Evolutionary conservation across 2,797 vertebrate genomes (phyloP), one percentile per base, ranked within the genome.

Genomic region (Loriculus beryllinus): DNA sequence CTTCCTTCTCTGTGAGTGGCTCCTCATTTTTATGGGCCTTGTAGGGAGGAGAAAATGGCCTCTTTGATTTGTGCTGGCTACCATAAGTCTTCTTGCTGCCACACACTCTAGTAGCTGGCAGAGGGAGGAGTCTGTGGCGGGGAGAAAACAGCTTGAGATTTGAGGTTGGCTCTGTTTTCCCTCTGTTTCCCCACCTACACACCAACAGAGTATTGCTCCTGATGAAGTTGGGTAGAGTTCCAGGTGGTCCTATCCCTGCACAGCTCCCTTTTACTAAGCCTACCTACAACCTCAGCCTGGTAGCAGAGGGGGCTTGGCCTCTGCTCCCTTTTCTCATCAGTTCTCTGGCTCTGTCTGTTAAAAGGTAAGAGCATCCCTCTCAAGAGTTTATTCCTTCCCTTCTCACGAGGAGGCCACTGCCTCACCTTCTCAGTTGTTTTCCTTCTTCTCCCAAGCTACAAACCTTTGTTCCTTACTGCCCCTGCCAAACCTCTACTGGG

Each of bases 311-410:
- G 84, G 47, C 71, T 93, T 0, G 0, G 20, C 48, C 81, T 75
- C 31, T 48, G 69, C 51, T 88, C 64, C 78, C 54, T 88, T 92
- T 83, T 80, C 48, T 90, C 40, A 75, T 82, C 47, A 52, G 2
- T 47, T 92, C 59, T 92, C 57, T 86, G 51, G 59, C 51, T 83
- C 49, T 86, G 8, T 81, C 57, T 89, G 49, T 88, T 88, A 60
- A 82, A 94, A 88, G 86, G 89, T 91, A 92, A 96, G 95, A 90
- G 42, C 48, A 35, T 94, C 79, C 88, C 22, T 81, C 69, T 86
- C 47, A 11, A 40, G 85, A 72, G 51, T 83, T 70, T 3, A 0
- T 84, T 92, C 39, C 40, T 95, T 92, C 60, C 81, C 54, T 93
- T 57, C 54, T 92, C 11, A 13, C 56, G 31, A 69, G 78, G 88